Conservation (phyloP, 2,113 vertebrate genomes). For the Pygoscelis adeliae region DNA sequence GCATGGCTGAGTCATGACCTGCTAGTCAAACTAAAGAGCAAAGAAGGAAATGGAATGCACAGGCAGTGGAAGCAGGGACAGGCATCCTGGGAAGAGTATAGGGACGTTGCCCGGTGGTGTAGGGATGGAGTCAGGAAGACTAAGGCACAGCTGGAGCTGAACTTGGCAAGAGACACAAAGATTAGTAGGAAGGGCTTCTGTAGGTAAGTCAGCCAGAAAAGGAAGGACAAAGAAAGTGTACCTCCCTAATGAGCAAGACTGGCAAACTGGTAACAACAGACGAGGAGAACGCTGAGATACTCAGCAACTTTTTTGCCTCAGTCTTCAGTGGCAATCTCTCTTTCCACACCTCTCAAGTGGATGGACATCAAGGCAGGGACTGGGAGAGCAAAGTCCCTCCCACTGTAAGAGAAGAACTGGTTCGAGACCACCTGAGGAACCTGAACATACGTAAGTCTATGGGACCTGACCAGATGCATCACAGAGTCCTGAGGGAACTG, state of each 20-base stretch:
- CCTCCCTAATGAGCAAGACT: no score
- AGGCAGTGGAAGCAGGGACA: not conserved
- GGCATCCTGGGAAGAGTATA: not conserved
- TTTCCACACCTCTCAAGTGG: not conserved
- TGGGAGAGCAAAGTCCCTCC: not conserved
- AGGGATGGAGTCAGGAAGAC: not conserved
- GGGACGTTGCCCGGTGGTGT: accelerated
- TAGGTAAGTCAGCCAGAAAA: not conserved
- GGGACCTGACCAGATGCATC: no score
- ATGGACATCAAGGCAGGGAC: not conserved
- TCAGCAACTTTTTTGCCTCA: not conserved
- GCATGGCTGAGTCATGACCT: not conserved
- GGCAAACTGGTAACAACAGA: not conserved
- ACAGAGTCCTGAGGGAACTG: not conserved
- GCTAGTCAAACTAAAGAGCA: not conserved
- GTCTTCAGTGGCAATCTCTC: not conserved
- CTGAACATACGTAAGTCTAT: not conserved
- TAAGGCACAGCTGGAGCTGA: not conserved
- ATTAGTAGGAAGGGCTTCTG: not conserved
- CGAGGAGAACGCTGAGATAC: not conserved
- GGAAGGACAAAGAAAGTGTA: not conserved
- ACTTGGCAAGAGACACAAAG: not conserved
- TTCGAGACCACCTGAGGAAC: not conserved
- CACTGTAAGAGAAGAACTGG: not conserved
- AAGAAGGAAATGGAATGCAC: not conserved